Percentiles rank a stretch among this genome's conserved stretches.
Conservation (phyloP, 2,113 vertebrate genomes). For the Marmota monax region DNA sequence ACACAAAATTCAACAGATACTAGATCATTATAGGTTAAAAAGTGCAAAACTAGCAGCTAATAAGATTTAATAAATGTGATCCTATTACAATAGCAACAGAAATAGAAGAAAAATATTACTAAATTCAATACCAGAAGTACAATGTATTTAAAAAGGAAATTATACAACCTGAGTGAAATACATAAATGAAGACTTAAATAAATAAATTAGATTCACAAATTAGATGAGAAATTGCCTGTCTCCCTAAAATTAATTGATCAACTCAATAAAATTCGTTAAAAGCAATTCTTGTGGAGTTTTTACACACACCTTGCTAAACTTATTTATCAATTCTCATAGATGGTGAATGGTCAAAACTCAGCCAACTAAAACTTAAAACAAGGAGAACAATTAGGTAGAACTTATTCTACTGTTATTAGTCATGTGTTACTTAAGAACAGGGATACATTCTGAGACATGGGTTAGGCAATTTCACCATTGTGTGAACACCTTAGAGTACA, state of each 20-base stretch:
- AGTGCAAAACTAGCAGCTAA: background rate
- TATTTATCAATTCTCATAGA: background rate
- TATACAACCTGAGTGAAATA: background rate
- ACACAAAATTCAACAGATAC: background rate
- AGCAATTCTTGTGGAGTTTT: background rate
- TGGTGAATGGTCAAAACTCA: background rate
- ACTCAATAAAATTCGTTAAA: background rate
- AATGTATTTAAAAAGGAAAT: background rate
- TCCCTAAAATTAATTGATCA: background rate
- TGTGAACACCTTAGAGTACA: background rate
- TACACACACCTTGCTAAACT: background rate
- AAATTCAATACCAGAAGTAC: background rate
- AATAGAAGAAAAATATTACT: background rate
- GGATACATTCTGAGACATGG: background rate
- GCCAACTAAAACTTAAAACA: background rate
- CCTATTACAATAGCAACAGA: background rate
- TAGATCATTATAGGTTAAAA: background rate
- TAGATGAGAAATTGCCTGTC: background rate
- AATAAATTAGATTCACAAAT: background rate
- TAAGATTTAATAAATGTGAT: background rate
- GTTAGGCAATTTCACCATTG: background rate
- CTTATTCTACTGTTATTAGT: background rate
- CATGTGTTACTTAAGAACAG: background rate
- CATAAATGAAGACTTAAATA: background rate
- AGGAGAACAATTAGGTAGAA: background rate